These are phyloP conservation scores for Drosophila pseudotakahashii DNA, from an alignment of 2,888 invertebrate genomes.

Conservation along the genomic window DNA sequence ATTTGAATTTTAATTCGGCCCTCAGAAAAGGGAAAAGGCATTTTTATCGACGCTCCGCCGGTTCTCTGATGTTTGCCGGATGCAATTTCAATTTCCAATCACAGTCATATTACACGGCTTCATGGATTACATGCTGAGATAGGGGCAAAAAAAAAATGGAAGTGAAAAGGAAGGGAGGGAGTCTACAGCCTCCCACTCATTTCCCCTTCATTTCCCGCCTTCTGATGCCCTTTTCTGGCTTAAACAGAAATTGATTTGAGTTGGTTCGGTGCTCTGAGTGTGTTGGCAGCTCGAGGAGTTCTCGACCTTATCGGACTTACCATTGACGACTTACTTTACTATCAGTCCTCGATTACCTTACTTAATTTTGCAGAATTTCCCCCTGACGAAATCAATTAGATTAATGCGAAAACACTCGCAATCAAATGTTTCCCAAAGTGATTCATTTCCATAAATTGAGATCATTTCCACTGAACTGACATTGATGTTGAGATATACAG, in stretches of 20 bases:
- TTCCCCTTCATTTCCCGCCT: slow-evolving; percentile 4
- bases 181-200: slow-evolving; percentile 10
- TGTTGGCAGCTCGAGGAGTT: slow-evolving; percentile 49
- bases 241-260: slow-evolving; percentile 54
- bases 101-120: slow-evolving; percentile 75
- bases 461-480: slow-evolving; percentile 18
- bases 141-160: neutral
- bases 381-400: neutral
- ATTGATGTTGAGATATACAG: neutral
- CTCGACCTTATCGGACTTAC: slow-evolving; percentile 15
- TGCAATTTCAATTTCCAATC: slow-evolving; percentile 79
- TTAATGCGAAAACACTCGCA: slow-evolving; percentile 7
- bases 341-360: neutral
- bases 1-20: slow-evolving; percentile 63
- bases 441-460: slow-evolving; percentile 23
- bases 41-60: slow-evolving; percentile 37
- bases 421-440: slow-evolving; percentile 11
- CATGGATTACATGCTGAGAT: slow-evolving; percentile 61
- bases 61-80: slow-evolving; percentile 60
- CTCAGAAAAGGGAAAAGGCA: slow-evolving; percentile 14
- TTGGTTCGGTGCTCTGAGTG: neutral
- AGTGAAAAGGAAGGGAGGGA: neutral
- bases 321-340: neutral
- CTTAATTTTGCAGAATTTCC: neutral
- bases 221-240: slow-evolving; percentile 25